Evolutionary conservation across 2,888 invertebrate genomes (phyloP), one percentile per base, ranked within the genome.

Genomic region (Dexiosoma caninum): DNA sequence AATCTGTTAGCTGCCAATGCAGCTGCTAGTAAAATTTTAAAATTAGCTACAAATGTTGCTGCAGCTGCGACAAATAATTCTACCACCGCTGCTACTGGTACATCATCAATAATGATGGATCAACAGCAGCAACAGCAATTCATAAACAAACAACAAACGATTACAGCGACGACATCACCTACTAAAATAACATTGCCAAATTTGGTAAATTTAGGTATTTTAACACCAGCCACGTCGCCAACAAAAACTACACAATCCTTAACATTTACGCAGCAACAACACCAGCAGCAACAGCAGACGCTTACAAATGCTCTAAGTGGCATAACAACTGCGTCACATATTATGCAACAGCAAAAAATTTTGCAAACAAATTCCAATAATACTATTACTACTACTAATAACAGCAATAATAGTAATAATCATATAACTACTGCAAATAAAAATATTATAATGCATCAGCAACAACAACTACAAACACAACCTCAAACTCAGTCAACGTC

Each of bases 191-290:
- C 89, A 64, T 83, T 90, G 84, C 90, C 90, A 78, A 89, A 89
- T 86, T 86, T 90, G 83, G 90, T 90, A 77, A 90, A 90, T 89
- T 84, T 91, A 84, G 92, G 91, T 49, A 89, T 92, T 60, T 86
- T 92, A 49, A 92, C 92, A 19, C 92, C 92, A 9, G 90, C 89
- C 76, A 91, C 92, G 44, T 91, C 92, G 71, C 90, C 92, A 85
- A 90, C 90, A 85, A 89, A 89, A 85, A 88, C 88, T 62, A 88
- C 88, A 57, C 89, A 89, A 75, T 86, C 88, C 67, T 83, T 88
- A 83, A 88, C 89, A 81, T 87, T 87, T 83, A 83, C 85, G 84
- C 81, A 84, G 76, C 86, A 85, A 78, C 87, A 86, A 78, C 86
- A 85, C 44, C 85, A 86, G 62, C 86, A 86, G 72, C 85, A 85